Percentiles rank a stretch among this genome's conserved stretches.
phyloP scores from a whole-genome alignment of 2,113 vertebrate species.

The Baryphthengus martii region DNA sequence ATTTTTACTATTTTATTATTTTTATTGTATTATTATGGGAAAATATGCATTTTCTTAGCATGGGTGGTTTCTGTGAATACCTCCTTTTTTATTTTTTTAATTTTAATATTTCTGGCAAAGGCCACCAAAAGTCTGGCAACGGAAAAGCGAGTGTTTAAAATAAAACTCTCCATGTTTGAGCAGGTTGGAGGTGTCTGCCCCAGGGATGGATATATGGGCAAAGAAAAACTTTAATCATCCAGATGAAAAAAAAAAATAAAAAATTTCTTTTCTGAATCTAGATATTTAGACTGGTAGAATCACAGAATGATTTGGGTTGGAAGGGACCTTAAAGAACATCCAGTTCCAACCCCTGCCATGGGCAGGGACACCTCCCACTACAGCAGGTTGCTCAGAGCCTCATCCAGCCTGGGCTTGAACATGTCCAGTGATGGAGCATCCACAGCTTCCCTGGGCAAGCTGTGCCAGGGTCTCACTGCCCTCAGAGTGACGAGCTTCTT shows the following conservation, averaged over 20 bases:
- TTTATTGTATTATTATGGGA: not conserved
- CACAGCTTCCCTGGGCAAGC: too few relatives aligned
- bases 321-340: not conserved
- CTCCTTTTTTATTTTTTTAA: too few relatives aligned
- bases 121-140: not conserved
- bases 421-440: not conserved
- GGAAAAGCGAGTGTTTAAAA: not conserved
- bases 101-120: not conserved
- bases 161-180: not conserved
- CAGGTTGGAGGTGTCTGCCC: not conserved
- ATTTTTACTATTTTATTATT: not conserved
- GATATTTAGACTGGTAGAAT: not conserved
- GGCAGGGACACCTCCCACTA: too few relatives aligned
- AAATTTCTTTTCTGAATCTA: not conserved
- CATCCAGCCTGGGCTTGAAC: not conserved
- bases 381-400: too few relatives aligned
- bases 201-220: not conserved
- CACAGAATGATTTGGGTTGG: not conserved
- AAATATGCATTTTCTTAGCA: not conserved
- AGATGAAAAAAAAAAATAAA: not conserved
- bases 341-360: too few relatives aligned
- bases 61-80: not conserved
- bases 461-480: too few relatives aligned
- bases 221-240: not conserved
- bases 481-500: too few relatives aligned